Evolutionary conservation across 2,888 invertebrate species (phyloP).

Genomic region (Acheta domesticus): DNA sequence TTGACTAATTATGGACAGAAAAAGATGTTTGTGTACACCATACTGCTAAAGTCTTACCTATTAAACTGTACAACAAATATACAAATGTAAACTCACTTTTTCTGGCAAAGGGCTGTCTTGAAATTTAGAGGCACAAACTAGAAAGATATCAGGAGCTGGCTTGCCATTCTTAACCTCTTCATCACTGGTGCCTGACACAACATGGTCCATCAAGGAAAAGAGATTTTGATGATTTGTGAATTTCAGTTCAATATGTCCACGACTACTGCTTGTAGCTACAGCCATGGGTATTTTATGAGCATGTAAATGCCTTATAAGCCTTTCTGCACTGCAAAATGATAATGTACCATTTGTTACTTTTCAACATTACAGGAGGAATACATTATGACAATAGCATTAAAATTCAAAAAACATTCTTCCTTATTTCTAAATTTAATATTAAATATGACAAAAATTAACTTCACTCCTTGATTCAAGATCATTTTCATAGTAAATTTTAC

Average conservation of each 20-base stretch:
- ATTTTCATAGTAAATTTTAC: too few relatives aligned
- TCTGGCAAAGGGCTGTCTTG: conserved; percentile 58
- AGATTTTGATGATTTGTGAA: conserved; percentile 61
- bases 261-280: conserved; percentile 81
- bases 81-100: conserved; percentile 29
- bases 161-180: conserved; percentile 82
- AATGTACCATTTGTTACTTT: conserved; percentile 19
- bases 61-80: too few relatives aligned
- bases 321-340: conserved; percentile 63
- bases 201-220: conserved; percentile 68
- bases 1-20: too few relatives aligned
- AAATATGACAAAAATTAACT: too few relatives aligned
- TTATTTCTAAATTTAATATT: neutral
- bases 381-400: too few relatives aligned
- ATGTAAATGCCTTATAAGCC: conserved; percentile 71
- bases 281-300: conserved; percentile 74
- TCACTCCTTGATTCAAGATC: too few relatives aligned
- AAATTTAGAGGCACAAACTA: conserved; percentile 73
- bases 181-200: conserved; percentile 79
- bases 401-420: neutral
- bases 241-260: conserved; percentile 68
- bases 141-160: conserved; percentile 84
- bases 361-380: too few relatives aligned
- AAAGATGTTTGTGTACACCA: too few relatives aligned
- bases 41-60: too few relatives aligned